Evolutionary conservation across 2,888 invertebrate genomes (phyloP), one percentile per base, ranked within the genome.

Genomic region (Agrenia bidenticulata): DNA sequence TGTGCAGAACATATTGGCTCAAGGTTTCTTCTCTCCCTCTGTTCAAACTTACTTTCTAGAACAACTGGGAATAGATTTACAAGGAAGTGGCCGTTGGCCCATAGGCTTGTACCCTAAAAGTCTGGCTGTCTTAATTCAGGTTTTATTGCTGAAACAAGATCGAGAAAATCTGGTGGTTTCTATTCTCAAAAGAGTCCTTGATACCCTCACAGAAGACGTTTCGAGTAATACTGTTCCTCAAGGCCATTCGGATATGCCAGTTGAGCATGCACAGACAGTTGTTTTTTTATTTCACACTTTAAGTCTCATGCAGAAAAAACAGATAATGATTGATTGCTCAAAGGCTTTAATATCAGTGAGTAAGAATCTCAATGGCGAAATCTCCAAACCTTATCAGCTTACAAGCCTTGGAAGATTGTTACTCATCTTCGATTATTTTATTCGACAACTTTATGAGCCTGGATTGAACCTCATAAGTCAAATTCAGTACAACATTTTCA

Each of bases 251-350:
- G 77, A 63, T 68, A 73, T 72, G 77, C 73, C 74, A 15, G 76
- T 96, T 57, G 97, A 97, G 79, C 96, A 97, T 81, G 90, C 94
- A 0, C 96, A 97, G 80, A 83, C 97, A 41, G 81, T 97, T 70
- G 84, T 97, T 9, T 96, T 96, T 80, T 83, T 97, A 13, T 97
- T 97, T 81, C 96, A 97, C 81, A 93, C 94, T 0, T 81, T 97
- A 66, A 94, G 94, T 77, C 83, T 97, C 69, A 94, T 95, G 92
- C 94, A 96, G 81, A 97, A 96, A 82, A 97, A 97, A 80, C 90
- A 92, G 1, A 91, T 97, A 1, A 83, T 97, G 41, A 84, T 96
- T 9, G 79, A 80, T 66, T 77, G 79, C 78, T 76, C 81, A 15
- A 77, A 77, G 37, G 66, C 74, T 7, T 41, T 77, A 23, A 73